Conservation (phyloP, 2,888 invertebrate species). For the Ectropis crepuscularia region DNA sequence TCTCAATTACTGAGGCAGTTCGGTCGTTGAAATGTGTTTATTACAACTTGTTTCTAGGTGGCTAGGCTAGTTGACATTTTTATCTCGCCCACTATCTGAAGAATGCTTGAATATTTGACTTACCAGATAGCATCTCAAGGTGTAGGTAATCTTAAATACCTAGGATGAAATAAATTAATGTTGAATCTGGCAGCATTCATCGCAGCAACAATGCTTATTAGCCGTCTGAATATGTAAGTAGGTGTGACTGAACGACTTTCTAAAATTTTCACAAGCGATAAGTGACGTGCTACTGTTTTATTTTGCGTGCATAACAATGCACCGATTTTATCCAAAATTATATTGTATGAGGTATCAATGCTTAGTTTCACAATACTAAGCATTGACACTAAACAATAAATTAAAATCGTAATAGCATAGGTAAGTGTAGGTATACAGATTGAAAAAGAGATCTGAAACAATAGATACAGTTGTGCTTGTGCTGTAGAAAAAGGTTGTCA, state of each 20-base stretch:
- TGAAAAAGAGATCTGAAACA: no score
- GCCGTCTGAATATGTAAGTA: conserved; percentile 30
- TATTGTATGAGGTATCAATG: no score
- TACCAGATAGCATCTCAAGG: neutral
- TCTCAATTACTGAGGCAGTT: neutral
- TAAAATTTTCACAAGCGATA: conserved; percentile 62
- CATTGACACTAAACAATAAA: no score
- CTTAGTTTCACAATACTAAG: no score
- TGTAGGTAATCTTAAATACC: no score
- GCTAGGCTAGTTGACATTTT: neutral
- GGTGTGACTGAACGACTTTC: conserved; percentile 55
- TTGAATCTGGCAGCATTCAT: neutral
- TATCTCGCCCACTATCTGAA: conserved; percentile 21
- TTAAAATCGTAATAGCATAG: no score
- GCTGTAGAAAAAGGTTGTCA: no score
- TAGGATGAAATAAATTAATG: neutral
- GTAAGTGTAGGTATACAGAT: no score
- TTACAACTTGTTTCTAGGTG: no score
- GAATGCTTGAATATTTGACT: conserved; percentile 12
- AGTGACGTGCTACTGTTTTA: conserved; percentile 46
- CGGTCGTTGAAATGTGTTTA: neutral
- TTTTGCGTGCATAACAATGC: conserved; percentile 3
- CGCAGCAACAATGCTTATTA: conserved; percentile 24
- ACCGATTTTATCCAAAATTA: neutral
- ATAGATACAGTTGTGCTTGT: no score